These are phyloP conservation scores for Mesocentrotus franciscanus DNA, from an alignment of 53 echinoderm and acorn worm species.

Conservation along the genomic window DNA sequence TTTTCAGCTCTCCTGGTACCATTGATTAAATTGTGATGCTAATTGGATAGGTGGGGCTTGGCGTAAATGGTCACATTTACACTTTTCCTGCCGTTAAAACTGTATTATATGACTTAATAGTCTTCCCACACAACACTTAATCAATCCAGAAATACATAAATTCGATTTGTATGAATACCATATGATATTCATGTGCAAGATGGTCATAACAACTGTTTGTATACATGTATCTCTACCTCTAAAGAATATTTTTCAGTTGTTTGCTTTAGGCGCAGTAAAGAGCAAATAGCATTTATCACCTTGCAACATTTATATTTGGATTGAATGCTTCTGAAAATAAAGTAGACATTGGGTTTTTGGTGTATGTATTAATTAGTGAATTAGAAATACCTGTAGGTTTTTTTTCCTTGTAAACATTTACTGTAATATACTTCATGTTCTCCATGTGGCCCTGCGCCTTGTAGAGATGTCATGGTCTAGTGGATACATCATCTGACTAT, in stretches of 20 bases:
- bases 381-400: background rate
- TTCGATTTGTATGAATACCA: background rate
- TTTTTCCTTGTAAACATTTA: background rate
- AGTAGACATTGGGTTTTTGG: background rate
- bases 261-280: background rate
- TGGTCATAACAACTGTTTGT: background rate
- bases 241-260: background rate
- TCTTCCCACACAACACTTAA: background rate
- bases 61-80: background rate
- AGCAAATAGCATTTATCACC: background rate
- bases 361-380: background rate
- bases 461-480: background rate
- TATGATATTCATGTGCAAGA: background rate
- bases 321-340: background rate
- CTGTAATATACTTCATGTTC: background rate
- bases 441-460: background rate
- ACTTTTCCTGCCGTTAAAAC: background rate
- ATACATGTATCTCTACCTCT: background rate
- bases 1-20: background rate
- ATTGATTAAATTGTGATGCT: background rate
- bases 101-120: background rate
- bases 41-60: constrained; percentile 18
- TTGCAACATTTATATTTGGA: background rate
- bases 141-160: background rate
- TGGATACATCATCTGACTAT: no score